A percentile compares a stretch with the other conserved stretches of the same genome.
Evolutionary conservation across 2,797 vertebrate species (phyloP).

Genomic region (Bucorvus abyssinicus): DNA sequence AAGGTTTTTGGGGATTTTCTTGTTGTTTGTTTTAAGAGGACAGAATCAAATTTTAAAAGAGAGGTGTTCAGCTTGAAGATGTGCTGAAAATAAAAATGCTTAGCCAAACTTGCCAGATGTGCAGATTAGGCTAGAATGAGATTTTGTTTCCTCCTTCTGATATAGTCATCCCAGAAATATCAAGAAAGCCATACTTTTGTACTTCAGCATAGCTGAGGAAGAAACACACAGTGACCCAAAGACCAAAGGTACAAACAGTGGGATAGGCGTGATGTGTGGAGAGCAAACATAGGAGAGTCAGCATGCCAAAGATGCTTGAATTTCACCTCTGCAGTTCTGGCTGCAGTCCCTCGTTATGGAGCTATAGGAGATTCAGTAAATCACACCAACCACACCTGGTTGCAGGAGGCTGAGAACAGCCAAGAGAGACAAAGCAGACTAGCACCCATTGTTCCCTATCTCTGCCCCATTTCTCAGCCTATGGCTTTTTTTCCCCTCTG

Average conservation of each 20-base stretch:
- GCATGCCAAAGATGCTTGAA: background rate
- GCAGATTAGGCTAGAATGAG: background rate
- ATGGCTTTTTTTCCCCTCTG: too few species aligned
- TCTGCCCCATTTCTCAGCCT: background rate
- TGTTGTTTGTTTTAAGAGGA: background rate
- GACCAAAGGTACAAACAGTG: background rate
- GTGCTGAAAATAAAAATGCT: background rate
- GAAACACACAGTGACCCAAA: background rate
- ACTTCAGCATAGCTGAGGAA: background rate
- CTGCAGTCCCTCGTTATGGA: background rate
- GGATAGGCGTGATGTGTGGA: background rate
- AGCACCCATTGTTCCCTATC: background rate
- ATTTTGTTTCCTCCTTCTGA: background rate
- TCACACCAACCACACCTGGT: background rate
- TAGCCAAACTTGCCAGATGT: background rate
- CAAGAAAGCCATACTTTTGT: background rate
- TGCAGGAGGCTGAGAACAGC: background rate
- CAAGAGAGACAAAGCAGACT: background rate
- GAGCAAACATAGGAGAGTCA: background rate
- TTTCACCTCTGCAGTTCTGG: background rate
- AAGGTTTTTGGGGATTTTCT: rapidly evolving
- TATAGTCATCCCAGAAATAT: background rate
- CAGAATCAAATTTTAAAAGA: background rate
- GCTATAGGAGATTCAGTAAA: background rate
- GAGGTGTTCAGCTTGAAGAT: background rate